Percentiles rank a stretch among this genome's conserved stretches.
phyloP scores from a whole-genome alignment of 2,113 vertebrate species.

The Entomyzon cyanotis region DNA sequence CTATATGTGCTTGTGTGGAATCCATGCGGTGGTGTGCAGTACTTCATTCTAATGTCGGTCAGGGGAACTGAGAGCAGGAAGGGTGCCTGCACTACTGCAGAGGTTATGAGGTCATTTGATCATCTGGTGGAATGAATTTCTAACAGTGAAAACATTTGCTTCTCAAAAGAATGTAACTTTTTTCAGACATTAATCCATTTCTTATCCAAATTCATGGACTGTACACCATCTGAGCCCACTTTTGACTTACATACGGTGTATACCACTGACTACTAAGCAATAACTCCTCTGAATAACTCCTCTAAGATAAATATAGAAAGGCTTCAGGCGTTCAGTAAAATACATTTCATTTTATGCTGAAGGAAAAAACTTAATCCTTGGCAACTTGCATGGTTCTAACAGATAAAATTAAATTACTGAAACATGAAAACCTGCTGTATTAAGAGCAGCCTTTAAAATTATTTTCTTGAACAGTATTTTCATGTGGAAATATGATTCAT shows the following conservation, averaged over 20 bases:
- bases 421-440: neutral
- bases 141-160: neutral
- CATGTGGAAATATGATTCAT: neutral
- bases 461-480: neutral
- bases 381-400: neutral
- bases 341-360: neutral
- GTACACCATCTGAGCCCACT: neutral
- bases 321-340: slow-evolving; percentile 2
- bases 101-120: neutral
- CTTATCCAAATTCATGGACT: neutral
- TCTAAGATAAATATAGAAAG: slow-evolving; percentile 28
- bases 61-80: neutral
- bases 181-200: neutral
- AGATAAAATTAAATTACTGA: slow-evolving; percentile 40
- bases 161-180: neutral
- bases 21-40: neutral
- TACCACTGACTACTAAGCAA: neutral
- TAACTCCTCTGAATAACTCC: neutral
- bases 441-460: neutral
- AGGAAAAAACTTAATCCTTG: slow-evolving; percentile 25
- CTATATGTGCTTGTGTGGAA: neutral
- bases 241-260: neutral
- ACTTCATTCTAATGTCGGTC: neutral
- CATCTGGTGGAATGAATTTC: neutral
- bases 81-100: neutral